Evolutionary conservation across 2,113 vertebrate genomes (phyloP).

Genomic region (Tenrec ecaudatus): DNA sequence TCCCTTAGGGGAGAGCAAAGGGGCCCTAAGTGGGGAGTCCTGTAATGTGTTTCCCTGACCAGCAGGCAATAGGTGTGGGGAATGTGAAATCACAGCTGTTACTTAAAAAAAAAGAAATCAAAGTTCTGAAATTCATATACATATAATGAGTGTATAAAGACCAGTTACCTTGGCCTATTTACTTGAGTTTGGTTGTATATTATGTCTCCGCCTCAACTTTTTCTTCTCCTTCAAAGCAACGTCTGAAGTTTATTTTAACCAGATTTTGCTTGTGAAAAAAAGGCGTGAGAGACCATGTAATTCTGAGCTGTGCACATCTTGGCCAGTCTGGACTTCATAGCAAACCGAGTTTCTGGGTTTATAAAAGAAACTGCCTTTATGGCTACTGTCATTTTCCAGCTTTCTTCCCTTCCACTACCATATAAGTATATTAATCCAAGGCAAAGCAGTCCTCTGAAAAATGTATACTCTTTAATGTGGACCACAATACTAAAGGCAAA

Average conservation of each 20-base stretch:
- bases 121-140: constrained; percentile 19
- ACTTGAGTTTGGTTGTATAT: background rate
- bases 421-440: background rate
- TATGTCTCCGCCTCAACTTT: background rate
- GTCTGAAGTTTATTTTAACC: constrained; percentile 15
- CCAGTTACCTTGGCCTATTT: background rate
- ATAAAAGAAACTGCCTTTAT: background rate
- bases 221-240: constrained; percentile 16
- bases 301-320: accelerated
- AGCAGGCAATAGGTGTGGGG: background rate
- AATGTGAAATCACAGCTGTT: constrained; percentile 25
- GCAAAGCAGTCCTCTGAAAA: background rate
- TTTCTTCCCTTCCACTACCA: background rate
- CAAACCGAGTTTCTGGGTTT: background rate
- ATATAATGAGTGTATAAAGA: background rate
- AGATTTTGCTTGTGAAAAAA: background rate
- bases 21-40: accelerated
- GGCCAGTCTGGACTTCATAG: background rate
- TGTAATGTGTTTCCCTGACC: background rate
- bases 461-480: background rate
- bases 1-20: background rate
- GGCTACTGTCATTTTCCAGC: background rate
- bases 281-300: background rate
- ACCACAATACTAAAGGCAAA: background rate
- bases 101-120: constrained; percentile 8